These are phyloP conservation scores for Eupeodes corollae DNA, from an alignment of 1,140 invertebrate genomes.

Conservation along the genomic window DNA sequence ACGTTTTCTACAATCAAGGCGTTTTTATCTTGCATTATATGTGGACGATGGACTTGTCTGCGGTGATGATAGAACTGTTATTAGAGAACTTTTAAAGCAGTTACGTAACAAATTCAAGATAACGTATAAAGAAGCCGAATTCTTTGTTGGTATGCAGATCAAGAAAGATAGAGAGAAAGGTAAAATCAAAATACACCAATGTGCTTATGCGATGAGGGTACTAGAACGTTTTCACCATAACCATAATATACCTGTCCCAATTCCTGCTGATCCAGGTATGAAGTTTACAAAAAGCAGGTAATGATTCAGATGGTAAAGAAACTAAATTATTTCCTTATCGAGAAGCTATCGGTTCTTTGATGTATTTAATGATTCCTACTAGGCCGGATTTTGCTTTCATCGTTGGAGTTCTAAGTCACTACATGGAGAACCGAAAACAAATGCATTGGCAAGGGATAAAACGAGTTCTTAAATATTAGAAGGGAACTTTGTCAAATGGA, in stretches of 20 bases:
- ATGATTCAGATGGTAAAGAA: not conserved
- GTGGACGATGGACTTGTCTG: constrained; percentile 19
- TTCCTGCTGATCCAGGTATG: too few species aligned
- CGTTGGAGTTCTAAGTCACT: too few species aligned
- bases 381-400: constrained; percentile 35
- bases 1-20: constrained; percentile 6
- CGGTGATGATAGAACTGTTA: constrained; percentile 3
- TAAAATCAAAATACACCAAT: too few species aligned
- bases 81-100: not conserved
- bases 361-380: constrained; percentile 29
- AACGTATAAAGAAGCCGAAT: too few species aligned
- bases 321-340: constrained; percentile 5
- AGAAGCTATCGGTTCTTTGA: constrained; percentile 32
- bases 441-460: constrained; percentile 22
- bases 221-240: too few species aligned
- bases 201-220: too few species aligned
- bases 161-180: too few species aligned
- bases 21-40: constrained; percentile 4
- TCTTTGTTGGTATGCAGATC: too few species aligned
- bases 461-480: constrained; percentile 22
- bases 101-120: not conserved
- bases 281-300: not conserved
- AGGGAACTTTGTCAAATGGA: constrained; percentile 10
- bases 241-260: too few species aligned
- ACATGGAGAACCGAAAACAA: constrained; percentile 29